Conservation (phyloP, 2,888 invertebrate species). For the Stictocephala bisonia region DNA sequence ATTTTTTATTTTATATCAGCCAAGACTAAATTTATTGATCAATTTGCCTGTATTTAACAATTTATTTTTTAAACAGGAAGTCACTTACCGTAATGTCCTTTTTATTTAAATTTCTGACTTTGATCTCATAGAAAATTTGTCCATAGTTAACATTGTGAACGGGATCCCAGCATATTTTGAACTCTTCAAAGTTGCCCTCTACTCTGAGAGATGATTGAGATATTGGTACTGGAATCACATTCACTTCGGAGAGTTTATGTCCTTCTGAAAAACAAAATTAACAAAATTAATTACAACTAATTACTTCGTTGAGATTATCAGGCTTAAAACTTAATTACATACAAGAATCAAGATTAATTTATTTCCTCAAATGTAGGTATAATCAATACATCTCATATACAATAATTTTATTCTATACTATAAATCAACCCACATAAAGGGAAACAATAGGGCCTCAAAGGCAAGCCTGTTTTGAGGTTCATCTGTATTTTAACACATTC, state of each 20-base stretch:
- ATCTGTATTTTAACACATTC: too few relatives aligned
- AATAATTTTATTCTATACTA: too few relatives aligned
- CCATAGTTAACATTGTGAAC: conserved; percentile 82
- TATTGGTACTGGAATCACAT: conserved; percentile 81
- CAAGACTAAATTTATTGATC: too few relatives aligned
- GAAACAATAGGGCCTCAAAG: too few relatives aligned
- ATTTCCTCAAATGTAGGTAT: too few relatives aligned
- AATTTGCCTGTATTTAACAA: too few relatives aligned
- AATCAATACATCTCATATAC: too few relatives aligned
- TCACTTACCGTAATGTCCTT: conserved; percentile 67
- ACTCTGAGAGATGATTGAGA: conserved; percentile 75
- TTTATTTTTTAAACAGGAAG: background rate
- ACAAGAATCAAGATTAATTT: too few relatives aligned
- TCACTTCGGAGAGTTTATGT: conserved; percentile 64
- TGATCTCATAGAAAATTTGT: conserved; percentile 84
- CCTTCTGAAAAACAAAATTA: conserved; percentile 44
- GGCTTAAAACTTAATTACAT: background rate
- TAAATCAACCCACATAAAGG: too few relatives aligned
- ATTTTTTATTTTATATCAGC: too few relatives aligned
- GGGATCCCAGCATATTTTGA: conserved; percentile 86
- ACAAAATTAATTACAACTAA: conserved; percentile 21
- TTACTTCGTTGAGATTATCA: conserved; percentile 2
- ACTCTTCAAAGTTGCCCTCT: conserved; percentile 80
- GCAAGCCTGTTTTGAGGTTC: too few relatives aligned
- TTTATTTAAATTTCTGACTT: conserved; percentile 71